Conservation (phyloP, 2,113 vertebrate species). For the Mormyrus lacerda region DNA sequence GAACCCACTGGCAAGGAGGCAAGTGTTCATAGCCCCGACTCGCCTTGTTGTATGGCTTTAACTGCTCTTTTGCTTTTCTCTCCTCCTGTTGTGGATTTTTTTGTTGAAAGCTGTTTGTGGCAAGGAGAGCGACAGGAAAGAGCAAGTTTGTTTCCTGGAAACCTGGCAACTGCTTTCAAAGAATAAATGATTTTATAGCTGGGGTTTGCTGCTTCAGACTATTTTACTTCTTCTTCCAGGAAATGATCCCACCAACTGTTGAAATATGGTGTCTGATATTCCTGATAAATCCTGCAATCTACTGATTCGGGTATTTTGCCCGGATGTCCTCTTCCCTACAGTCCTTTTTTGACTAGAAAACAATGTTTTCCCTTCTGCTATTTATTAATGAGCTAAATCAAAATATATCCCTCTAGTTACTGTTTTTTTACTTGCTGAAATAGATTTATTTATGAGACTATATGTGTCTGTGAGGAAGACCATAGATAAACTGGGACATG, state of each 20-base stretch:
- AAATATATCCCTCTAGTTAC: not conserved
- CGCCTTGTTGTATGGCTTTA: not conserved
- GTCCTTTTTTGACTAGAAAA: not conserved
- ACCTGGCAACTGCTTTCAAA: not conserved
- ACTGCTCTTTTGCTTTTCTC: not conserved
- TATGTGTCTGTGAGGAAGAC: not conserved
- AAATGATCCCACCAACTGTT: conserved; percentile 5
- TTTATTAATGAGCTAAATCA: conserved; percentile 1
- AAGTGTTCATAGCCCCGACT: not conserved
- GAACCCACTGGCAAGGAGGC: not conserved
- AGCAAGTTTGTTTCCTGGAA: not conserved
- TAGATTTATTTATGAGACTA: not conserved
- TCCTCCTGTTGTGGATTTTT: not conserved
- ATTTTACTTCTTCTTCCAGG: not conserved
- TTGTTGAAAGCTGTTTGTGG: not conserved
- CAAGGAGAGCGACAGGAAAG: not conserved
- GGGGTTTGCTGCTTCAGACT: not conserved
- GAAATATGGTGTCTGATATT: not conserved
- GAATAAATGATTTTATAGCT: not conserved
- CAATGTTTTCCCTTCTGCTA: not conserved
- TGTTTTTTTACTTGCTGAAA: not conserved
- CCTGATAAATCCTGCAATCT: not conserved
- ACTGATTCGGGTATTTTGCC: not conserved
- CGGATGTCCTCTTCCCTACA: not conserved
- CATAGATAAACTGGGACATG: not conserved